Evolutionary conservation across 2,888 invertebrate genomes (phyloP).

Genomic region (Alentia gelatinosa): DNA sequence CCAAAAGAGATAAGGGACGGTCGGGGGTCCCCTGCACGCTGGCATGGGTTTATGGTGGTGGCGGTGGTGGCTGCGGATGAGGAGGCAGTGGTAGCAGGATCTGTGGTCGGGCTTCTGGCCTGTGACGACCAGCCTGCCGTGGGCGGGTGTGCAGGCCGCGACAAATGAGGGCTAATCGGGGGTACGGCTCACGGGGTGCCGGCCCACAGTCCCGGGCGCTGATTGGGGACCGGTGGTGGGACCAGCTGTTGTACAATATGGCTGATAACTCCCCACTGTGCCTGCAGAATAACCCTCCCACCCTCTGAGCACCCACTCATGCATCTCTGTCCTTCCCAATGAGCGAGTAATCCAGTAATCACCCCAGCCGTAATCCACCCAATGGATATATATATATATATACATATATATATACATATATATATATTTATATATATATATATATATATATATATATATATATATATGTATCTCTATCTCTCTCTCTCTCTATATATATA

Average conservation of each 20-base stretch:
- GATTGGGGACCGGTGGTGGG: conserved; percentile 29
- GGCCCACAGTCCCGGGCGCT: not conserved
- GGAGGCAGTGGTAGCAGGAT: not conserved
- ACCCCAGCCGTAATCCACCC: too few species aligned
- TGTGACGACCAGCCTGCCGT: not conserved
- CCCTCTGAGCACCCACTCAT: not conserved
- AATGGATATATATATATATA: too few species aligned
- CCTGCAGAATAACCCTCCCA: not conserved
- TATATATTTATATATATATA: too few species aligned
- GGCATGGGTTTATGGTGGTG: too few species aligned
- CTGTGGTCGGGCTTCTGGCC: not conserved
- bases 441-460: too few species aligned
- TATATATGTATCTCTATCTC: too few species aligned
- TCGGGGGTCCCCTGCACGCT: not conserved
- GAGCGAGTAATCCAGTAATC: too few species aligned
- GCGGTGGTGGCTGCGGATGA: too few species aligned
- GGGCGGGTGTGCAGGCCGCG: not conserved
- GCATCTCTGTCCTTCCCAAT: too few species aligned
- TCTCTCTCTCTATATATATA: too few species aligned
- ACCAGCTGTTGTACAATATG: conserved; percentile 52
- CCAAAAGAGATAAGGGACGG: not conserved
- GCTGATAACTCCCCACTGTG: conserved; percentile 24
- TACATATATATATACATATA: too few species aligned
- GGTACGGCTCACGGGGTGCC: not conserved
- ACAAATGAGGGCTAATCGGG: conserved; percentile 26